Conservation (phyloP, 2,888 invertebrate genomes). For the Trichopoda pennipes region DNA sequence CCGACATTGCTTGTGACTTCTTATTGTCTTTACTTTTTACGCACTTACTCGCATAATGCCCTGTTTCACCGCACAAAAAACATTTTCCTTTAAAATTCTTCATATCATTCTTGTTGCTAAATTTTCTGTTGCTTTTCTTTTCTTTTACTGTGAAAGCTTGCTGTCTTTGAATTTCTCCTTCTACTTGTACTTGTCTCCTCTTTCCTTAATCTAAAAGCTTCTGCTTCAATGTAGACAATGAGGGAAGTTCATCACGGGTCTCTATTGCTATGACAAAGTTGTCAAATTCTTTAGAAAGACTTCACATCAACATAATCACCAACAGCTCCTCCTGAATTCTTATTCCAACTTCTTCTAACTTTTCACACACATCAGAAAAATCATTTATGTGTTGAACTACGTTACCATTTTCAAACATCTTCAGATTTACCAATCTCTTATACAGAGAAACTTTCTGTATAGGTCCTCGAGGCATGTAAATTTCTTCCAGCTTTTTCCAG, state of each 20-base stretch:
- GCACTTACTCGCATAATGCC: conserved; percentile 25
- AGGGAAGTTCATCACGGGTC: conserved; percentile 42
- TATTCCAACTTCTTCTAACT: conserved; percentile 6
- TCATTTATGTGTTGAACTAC: conserved; percentile 1
- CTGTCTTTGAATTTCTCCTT: neutral
- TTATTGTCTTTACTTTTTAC: conserved; percentile 10
- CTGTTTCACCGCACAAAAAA: conserved; percentile 23
- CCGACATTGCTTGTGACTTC: neutral
- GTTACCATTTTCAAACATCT: conserved; percentile 23
- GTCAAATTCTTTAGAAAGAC: conserved; percentile 36
- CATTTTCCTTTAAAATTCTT: conserved; percentile 36
- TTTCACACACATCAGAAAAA: conserved; percentile 18
- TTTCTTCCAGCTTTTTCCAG: conserved; percentile 51
- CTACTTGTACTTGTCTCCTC: neutral
- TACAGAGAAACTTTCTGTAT: too few relatives aligned
- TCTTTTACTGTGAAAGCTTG: conserved; percentile 7
- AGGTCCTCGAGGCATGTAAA: neutral
- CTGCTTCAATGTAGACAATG: conserved; percentile 12
- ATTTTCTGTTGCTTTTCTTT: neutral
- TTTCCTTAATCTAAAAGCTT: conserved; percentile 46
- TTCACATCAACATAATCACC: conserved; percentile 46
- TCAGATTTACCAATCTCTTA: conserved; percentile 45
- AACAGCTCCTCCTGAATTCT: conserved; percentile 34
- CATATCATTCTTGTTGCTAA: neutral
- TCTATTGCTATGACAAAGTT: conserved; percentile 56